Conservation (phyloP, 2,113 vertebrate species). For the Megalops atlanticus region DNA sequence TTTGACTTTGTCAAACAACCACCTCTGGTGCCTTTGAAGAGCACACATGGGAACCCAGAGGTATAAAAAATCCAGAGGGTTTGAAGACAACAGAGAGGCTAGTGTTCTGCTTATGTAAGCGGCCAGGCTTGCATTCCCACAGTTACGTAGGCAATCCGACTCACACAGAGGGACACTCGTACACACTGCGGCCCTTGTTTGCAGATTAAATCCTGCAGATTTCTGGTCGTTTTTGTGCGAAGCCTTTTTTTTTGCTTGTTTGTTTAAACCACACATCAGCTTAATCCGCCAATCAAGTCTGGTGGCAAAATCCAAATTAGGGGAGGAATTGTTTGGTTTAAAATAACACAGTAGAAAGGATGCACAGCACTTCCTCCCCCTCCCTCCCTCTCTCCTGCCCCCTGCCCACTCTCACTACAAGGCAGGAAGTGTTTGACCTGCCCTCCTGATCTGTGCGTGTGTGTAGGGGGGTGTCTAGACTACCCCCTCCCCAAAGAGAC, state of each 20-base stretch:
- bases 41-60: background rate
- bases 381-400: too few species aligned
- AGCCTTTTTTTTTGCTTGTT: too few species aligned
- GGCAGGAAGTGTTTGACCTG: background rate
- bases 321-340: background rate
- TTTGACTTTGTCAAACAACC: background rate
- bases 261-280: background rate
- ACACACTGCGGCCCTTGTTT: background rate
- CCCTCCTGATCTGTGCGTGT: background rate
- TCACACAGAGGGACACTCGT: background rate
- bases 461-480: background rate
- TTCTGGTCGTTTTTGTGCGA: background rate
- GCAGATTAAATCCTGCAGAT: too few species aligned
- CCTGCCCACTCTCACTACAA: background rate
- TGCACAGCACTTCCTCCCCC: background rate
- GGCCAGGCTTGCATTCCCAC: background rate
- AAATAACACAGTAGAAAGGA: background rate
- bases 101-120: background rate
- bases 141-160: background rate
- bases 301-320: background rate
- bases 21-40: background rate
- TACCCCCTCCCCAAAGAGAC: background rate
- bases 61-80: background rate
- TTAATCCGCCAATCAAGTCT: background rate
- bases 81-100: background rate